These are phyloP conservation scores for Dunckerocampus dactyliophorus DNA, from an alignment of 2,113 vertebrate genomes.

Conservation along the genomic window DNA sequence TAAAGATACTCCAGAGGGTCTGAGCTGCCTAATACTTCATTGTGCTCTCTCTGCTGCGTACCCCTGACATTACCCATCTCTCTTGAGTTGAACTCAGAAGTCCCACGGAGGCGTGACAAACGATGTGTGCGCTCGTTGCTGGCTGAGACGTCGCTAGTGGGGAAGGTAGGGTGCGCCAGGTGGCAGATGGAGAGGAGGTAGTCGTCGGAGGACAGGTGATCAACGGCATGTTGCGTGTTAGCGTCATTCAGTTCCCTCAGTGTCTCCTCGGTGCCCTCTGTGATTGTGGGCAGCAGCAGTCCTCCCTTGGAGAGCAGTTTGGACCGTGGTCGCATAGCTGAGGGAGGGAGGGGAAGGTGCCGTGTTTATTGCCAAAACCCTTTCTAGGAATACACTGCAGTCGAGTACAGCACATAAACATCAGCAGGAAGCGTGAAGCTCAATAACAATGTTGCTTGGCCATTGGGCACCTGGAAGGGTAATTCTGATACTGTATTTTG, in stretches of 20 bases:
- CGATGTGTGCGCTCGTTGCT: conserved; percentile 26
- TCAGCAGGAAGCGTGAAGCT: not conserved
- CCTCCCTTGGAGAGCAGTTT: conserved; percentile 66
- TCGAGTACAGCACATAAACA: not conserved
- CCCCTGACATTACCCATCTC: conserved; percentile 3
- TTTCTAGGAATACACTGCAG: not conserved
- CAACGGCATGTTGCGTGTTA: conserved; percentile 37
- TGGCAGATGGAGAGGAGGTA: conserved; percentile 87
- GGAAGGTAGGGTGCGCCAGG: conserved; percentile 78
- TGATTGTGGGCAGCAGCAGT: conserved; percentile 77
- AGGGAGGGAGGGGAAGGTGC: conserved; percentile 10
- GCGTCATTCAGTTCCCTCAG: conserved; percentile 62
- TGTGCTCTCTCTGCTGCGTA: conserved; percentile 5
- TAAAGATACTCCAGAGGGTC: conserved; percentile 79
- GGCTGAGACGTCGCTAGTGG: conserved; percentile 38
- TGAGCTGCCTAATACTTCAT: conserved; percentile 42
- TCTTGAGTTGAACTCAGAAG: not conserved
- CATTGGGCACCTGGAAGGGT: too few relatives aligned
- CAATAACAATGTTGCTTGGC: not conserved
- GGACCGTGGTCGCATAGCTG: conserved; percentile 79
- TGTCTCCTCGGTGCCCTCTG: conserved; percentile 72
- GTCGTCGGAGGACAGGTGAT: conserved; percentile 63
- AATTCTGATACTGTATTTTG: not conserved
- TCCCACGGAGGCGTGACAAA: conserved; percentile 20
- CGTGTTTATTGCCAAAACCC: conserved; percentile 5